phyloP scores from a whole-genome alignment of 2,113 vertebrate genomes.

The Laterallus jamaicensis region DNA sequence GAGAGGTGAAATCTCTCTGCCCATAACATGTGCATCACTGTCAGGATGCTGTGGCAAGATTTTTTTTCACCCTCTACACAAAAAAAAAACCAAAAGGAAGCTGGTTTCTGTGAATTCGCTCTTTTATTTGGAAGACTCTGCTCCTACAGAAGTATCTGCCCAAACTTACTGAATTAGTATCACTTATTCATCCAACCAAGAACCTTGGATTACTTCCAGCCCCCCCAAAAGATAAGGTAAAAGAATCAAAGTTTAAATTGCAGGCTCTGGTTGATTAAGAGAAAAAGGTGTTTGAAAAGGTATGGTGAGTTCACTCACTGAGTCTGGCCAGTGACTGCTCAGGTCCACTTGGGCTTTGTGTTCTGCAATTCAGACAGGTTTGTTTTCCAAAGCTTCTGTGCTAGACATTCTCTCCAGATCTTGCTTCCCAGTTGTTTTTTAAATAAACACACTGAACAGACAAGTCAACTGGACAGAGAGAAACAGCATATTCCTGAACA shows the following conservation, averaged over 20 bases:
- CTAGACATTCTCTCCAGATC: background rate
- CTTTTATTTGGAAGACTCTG: background rate
- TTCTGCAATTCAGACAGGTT: background rate
- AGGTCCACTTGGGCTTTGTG: background rate
- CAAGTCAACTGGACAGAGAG: background rate
- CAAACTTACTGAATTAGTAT: background rate
- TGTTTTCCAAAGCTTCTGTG: background rate
- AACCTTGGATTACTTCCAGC: background rate
- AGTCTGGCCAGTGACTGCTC: background rate
- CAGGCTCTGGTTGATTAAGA: background rate
- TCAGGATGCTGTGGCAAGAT: background rate
- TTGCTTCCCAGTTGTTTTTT: background rate
- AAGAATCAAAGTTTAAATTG: background rate
- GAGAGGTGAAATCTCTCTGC: background rate
- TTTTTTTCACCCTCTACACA: background rate
- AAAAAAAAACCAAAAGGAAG: background rate
- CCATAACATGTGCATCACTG: background rate
- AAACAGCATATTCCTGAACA: background rate
- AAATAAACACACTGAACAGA: background rate
- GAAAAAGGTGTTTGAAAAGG: background rate
- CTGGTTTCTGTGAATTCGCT: background rate
- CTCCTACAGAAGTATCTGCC: background rate
- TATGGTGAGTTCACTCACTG: background rate
- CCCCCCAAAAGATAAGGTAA: fast-evolving
- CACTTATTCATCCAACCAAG: background rate